These are phyloP conservation scores for Pteropus rufus DNA, from an alignment of 2,797 vertebrate species.

Conservation along the genomic window DNA sequence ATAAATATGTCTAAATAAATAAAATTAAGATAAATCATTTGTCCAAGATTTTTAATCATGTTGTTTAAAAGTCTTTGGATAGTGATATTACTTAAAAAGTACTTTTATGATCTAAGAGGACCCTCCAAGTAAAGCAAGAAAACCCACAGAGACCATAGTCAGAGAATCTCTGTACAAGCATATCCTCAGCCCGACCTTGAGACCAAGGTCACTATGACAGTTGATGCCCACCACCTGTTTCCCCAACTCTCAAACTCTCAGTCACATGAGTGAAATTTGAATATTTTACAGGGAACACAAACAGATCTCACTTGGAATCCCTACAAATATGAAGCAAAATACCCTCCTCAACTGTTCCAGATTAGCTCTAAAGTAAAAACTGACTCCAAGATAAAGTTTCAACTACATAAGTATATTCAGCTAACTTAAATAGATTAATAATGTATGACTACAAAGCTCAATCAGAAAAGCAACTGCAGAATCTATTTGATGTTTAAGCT, in stretches of 20 bases:
- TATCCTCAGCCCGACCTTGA: not conserved
- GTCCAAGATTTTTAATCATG: not conserved
- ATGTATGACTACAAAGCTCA: not conserved
- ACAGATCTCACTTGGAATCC: not conserved
- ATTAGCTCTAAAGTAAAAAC: conserved; percentile 29
- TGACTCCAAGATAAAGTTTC: conserved; percentile 1
- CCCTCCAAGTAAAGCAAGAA: not conserved
- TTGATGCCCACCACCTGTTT: not conserved
- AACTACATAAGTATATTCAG: conserved; percentile 18
- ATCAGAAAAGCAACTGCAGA: not conserved
- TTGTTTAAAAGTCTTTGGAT: not conserved
- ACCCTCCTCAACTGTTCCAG: not conserved
- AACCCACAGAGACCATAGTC: not conserved
- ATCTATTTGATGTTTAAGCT: not conserved
- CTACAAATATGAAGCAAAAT: conserved; percentile 11
- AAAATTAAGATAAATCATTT: conserved; percentile 28
- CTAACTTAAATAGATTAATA: not conserved
- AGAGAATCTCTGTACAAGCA: not conserved
- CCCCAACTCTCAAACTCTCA: not conserved
- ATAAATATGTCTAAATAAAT: conserved; percentile 25
- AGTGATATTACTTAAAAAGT: not conserved
- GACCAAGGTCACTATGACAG: not conserved
- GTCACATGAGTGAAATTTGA: not conserved
- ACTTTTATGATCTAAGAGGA: not conserved
- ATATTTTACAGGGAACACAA: not conserved